Evolutionary conservation across 30 jellyfish, hydroid and myxozoan species (phyloP).

Genomic region (Aurelia coerulea): DNA sequence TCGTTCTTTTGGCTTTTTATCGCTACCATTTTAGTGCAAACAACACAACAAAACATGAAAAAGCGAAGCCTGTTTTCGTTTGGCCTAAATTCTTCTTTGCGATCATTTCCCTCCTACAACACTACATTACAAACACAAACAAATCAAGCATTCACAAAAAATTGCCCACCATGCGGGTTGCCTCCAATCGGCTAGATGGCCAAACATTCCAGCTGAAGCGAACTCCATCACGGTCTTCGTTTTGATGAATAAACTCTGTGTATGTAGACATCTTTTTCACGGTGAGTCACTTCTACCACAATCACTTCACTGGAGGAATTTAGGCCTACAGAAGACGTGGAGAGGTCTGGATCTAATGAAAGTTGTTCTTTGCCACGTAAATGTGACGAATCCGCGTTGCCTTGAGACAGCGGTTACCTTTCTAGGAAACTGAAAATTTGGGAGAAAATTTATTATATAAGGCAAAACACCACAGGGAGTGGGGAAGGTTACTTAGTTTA

Average conservation of each 20-base stretch:
- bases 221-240: constrained; percentile 99
- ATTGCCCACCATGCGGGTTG: constrained; percentile 93
- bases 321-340: constrained; percentile 44
- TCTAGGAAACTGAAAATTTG: too few relatives aligned
- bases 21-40: too few relatives aligned
- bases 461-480: too few relatives aligned
- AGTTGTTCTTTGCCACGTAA: constrained; percentile 63
- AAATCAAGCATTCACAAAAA: too few relatives aligned
- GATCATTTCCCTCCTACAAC: too few relatives aligned
- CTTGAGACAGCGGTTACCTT: constrained; percentile 1
- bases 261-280: constrained; percentile 76
- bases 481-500: too few relatives aligned
- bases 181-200: constrained; percentile 99
- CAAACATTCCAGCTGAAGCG: constrained; percentile 99
- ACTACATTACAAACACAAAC: too few relatives aligned
- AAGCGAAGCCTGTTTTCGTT: too few relatives aligned
- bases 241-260: constrained; percentile 95
- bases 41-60: too few relatives aligned
- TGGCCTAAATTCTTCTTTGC: too few relatives aligned
- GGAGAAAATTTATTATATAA: too few relatives aligned
- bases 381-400: constrained; percentile 1
- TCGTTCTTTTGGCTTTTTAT: too few relatives aligned
- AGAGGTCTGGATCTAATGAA: constrained; percentile 24
- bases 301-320: background rate
- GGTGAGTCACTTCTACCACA: background rate